Evolutionary conservation across 2,113 vertebrate species (phyloP).

Genomic region (Trogon surrucura): DNA sequence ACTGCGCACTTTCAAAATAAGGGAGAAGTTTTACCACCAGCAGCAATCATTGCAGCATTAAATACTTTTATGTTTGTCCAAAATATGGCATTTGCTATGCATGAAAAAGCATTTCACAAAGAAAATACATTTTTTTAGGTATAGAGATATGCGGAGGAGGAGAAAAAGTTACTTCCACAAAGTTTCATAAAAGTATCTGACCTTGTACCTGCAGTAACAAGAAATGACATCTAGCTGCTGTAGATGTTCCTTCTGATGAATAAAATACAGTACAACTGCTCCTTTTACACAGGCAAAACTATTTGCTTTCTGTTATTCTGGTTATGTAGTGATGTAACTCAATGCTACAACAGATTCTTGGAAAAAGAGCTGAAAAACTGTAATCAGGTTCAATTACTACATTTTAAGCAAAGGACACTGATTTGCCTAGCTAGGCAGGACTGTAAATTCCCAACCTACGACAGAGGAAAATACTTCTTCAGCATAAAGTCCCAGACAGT

Average conservation of each 20-base stretch:
- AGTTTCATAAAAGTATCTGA: background rate
- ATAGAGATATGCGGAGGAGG: background rate
- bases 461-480: background rate
- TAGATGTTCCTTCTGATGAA: background rate
- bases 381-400: background rate
- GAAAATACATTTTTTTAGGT: background rate
- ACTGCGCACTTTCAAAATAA: background rate
- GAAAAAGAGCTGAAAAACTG: background rate
- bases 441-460: background rate
- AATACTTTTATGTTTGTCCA: background rate
- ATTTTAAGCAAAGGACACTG: background rate
- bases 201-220: background rate
- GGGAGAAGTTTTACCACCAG: background rate
- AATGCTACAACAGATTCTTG: background rate
- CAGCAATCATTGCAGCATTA: background rate
- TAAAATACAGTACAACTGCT: background rate
- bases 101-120: background rate
- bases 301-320: background rate
- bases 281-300: background rate
- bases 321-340: background rate
- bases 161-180: background rate
- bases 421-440: background rate
- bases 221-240: background rate
- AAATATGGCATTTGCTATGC: background rate
- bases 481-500: fast-evolving